These are phyloP conservation scores for Limnodromus scolopaceus DNA, from an alignment of 2,797 vertebrate genomes.

Conservation along the genomic window DNA sequence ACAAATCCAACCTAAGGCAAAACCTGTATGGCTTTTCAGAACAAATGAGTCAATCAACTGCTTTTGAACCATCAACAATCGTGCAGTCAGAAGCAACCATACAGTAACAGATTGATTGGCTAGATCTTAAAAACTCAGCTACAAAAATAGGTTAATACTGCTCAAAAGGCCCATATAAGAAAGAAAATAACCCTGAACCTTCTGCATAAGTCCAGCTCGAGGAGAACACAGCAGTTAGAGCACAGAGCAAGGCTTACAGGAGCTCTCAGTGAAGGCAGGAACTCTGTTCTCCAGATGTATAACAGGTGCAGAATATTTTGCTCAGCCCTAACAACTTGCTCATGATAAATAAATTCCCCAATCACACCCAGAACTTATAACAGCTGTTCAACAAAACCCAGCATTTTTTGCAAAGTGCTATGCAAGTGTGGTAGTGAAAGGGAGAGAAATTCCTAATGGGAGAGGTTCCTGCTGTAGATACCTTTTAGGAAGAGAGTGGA, in stretches of 20 bases:
- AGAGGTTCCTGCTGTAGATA: background rate
- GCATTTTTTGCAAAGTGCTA: background rate
- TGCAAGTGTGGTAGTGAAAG: background rate
- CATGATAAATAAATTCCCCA: background rate
- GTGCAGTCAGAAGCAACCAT: background rate
- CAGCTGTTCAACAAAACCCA: background rate
- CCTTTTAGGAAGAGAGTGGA: background rate
- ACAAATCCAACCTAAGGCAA: background rate
- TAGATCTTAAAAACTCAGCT: background rate
- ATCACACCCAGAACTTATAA: background rate
- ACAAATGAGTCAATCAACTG: rapidly evolving
- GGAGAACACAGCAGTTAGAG: rapidly evolving
- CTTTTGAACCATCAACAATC: background rate
- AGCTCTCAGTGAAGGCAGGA: rapidly evolving
- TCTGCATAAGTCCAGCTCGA: background rate
- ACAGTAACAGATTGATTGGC: background rate
- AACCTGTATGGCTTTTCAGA: background rate
- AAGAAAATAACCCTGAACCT: background rate
- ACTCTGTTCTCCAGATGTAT: rapidly evolving
- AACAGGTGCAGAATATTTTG: background rate
- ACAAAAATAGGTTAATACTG: background rate
- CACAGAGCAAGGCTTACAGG: background rate
- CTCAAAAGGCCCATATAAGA: background rate
- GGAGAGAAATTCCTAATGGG: background rate
- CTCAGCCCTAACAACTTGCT: background rate